Base-by-base conservation (phyloP, 2,113 vertebrate species). In the Phycodurus eques region DNA sequence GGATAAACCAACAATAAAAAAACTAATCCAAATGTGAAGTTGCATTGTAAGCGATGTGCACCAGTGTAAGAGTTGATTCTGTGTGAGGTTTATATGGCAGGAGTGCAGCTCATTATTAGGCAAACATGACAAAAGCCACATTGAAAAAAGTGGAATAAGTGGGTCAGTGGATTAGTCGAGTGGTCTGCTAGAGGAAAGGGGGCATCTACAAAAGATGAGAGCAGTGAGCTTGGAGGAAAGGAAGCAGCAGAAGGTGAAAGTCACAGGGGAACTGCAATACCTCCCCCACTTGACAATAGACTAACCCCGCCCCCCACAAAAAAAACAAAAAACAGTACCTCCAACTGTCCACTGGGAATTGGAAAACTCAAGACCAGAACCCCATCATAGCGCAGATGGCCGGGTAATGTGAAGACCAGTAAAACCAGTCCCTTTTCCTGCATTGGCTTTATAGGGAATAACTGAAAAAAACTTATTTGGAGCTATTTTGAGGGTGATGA, bases 341-440 rank as follows among this genome's bases (percentile, higher is more conserved):
- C 82, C 75, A 67, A 62, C 35, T 61, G 75, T 71, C 70, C 85
- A 78, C 72, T 79, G 67, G 69, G 78, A 67, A 67, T 51, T 63
- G 74, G 82, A 56, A 73, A 83, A 77, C 74, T 68, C 78, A 80
- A 81, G 73, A 76, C 54, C 83, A 72, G 70, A 66, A 65, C n/a
- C 76, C 79, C 86, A 82, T 87, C 83, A 35, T 27, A 64, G 85
- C 80, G 80, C 72, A 71, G 82, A 82, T 84, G 87, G 83, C 60
- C 43, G 74, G 85, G 44, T 13, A 46, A 46, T 46, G 44, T 8
- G 49, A 51, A 51, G 49, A 8, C 49, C 49, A 22, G 20, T 83
- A 73, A 89, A 84, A 73, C 33, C 80, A 70, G 61, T 53, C 76
- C 77, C 51, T 73, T 79, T 69, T 88, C 79, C 88, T 73, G 72